Evolutionary conservation across 1,140 invertebrate species (phyloP).

Genomic region (Trachymyrmex septentrionalis): DNA sequence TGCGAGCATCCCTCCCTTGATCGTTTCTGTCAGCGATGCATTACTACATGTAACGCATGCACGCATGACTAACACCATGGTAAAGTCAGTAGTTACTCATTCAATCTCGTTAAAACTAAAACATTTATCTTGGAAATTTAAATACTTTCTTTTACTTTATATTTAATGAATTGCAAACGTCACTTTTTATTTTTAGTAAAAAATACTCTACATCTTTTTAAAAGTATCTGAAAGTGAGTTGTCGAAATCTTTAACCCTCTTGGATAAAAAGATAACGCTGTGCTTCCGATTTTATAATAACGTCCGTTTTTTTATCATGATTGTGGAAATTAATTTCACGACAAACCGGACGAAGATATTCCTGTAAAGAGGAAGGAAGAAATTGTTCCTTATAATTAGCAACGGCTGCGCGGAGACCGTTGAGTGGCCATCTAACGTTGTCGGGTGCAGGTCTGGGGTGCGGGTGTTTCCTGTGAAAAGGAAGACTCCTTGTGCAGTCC

Average conservation of each 20-base stretch:
- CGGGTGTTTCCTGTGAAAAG: conserved; percentile 67
- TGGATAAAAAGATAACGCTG: not conserved
- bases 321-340: conserved; percentile 40
- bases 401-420: conserved; percentile 55
- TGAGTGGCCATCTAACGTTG: conserved; percentile 61
- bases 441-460: conserved; percentile 29
- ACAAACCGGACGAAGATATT: conserved; percentile 40
- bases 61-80: not conserved
- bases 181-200: not conserved
- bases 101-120: not conserved
- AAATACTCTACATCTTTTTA: not conserved
- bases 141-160: not conserved
- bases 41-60: conserved; percentile 32
- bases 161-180: not conserved
- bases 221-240: not conserved
- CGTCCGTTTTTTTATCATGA: not conserved
- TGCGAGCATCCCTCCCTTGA: not conserved
- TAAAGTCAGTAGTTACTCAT: not conserved
- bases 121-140: not conserved
- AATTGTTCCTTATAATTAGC: conserved; percentile 69
- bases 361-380: conserved; percentile 55
- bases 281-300: not conserved
- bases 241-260: not conserved
- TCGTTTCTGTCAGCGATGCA: conserved; percentile 49
- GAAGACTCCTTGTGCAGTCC: conserved; percentile 34